A percentile compares a stretch with the other conserved stretches of the same genome.
phyloP scores from a whole-genome alignment of 37 sponge, comb jelly and placozoan genomes.

The Hexactinellida sp. region DNA sequence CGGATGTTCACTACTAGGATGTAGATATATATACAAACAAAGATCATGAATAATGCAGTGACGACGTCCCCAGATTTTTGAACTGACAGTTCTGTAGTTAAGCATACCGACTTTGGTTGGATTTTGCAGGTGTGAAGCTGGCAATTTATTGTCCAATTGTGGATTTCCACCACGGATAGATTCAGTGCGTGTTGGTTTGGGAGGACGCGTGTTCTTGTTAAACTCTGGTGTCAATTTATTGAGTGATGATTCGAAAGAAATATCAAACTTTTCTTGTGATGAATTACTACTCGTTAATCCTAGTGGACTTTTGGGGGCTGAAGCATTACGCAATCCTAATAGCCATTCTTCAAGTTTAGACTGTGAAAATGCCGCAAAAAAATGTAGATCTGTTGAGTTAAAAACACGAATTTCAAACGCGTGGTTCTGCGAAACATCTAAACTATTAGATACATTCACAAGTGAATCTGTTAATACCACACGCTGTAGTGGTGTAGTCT shows the following conservation, averaged over 20 bases:
- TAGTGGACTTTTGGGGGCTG: not conserved
- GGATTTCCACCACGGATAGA: not conserved
- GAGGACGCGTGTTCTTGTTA: not conserved
- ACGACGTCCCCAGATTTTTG: not conserved
- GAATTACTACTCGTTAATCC: not conserved
- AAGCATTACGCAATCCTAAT: not conserved
- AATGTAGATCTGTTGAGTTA: not conserved
- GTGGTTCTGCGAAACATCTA: not conserved
- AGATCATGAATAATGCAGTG: not conserved
- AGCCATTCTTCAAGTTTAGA: constrained; percentile 7
- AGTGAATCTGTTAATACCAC: not conserved
- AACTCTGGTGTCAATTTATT: not conserved
- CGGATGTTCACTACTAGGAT: constrained; percentile 15
- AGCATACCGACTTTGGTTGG: not conserved
- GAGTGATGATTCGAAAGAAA: not conserved
- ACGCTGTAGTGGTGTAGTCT: not conserved
- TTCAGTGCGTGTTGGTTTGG: not conserved
- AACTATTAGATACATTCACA: not conserved
- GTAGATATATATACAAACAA: not conserved
- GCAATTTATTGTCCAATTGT: not conserved
- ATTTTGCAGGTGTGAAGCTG: not conserved
- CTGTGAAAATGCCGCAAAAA: constrained; percentile 6
- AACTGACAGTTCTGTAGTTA: not conserved
- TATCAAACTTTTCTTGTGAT: not conserved
- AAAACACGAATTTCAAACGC: constrained; percentile 6